These are phyloP conservation scores for Fratercula arctica DNA, from an alignment of 2,797 vertebrate species.

Conservation along the genomic window DNA sequence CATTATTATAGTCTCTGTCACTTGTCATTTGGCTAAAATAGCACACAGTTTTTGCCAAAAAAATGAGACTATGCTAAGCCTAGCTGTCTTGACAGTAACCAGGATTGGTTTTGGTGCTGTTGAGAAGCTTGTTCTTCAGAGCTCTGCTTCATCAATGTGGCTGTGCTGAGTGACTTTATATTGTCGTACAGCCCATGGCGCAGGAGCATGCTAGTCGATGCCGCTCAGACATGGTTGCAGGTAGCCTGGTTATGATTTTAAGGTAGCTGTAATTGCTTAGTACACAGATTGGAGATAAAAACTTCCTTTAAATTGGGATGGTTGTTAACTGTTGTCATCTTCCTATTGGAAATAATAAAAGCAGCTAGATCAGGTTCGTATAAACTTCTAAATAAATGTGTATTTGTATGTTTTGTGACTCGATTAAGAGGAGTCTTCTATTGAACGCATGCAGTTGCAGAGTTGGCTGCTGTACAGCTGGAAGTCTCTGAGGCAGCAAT, in stretches of 20 bases:
- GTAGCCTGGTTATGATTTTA: background rate
- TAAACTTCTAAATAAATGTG: background rate
- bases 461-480: conserved; percentile 29
- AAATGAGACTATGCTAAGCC: background rate
- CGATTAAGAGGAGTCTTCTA: background rate
- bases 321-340: background rate
- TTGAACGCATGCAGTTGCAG: background rate
- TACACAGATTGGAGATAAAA: background rate
- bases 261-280: background rate
- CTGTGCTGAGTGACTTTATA: background rate
- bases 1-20: background rate
- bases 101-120: background rate
- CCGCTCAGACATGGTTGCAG: background rate
- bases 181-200: background rate
- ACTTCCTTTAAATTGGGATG: background rate
- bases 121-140: background rate
- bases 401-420: background rate
- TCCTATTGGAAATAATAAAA: background rate
- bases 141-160: background rate
- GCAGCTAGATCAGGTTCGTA: background rate
- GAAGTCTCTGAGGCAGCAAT: background rate
- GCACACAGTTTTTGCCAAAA: background rate
- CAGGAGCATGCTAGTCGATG: background rate
- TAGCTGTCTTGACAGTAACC: background rate
- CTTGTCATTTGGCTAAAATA: conserved; percentile 30